A percentile compares a stretch with the other conserved stretches of the same genome.
phyloP scores from a whole-genome alignment of 2,888 invertebrate genomes.

The Argynnis bischoffii region DNA sequence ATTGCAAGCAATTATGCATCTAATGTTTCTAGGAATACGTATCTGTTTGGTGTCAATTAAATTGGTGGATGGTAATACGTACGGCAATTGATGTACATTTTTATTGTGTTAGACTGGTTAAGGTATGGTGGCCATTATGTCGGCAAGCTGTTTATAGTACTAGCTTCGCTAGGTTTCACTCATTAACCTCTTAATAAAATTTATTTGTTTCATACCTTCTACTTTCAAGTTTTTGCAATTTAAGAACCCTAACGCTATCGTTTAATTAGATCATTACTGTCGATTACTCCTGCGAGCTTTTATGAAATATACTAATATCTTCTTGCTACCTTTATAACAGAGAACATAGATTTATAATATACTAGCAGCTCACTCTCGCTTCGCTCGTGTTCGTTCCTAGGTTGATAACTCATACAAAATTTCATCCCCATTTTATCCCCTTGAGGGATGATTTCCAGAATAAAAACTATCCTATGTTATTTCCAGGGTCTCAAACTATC shows the following conservation, averaged over 20 bases:
- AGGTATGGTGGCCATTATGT: conserved; percentile 28
- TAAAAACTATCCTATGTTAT: too few relatives aligned
- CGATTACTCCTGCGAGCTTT: too few relatives aligned
- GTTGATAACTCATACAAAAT: too few relatives aligned
- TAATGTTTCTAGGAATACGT: conserved; percentile 32
- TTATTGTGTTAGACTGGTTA: conserved; percentile 42
- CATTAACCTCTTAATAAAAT: conserved; percentile 9
- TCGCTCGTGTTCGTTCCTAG: too few relatives aligned
- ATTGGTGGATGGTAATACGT: conserved; percentile 27
- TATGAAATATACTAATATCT: too few relatives aligned
- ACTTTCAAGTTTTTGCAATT: not conserved
- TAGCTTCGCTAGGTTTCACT: not conserved
- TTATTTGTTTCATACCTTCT: not conserved
- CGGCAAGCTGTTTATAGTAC: conserved; percentile 4
- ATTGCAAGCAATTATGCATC: conserved; percentile 39
- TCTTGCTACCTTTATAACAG: too few relatives aligned
- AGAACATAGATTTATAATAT: not conserved
- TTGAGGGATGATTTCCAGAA: too few relatives aligned
- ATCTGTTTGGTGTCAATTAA: conserved; percentile 34
- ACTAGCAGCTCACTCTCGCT: too few relatives aligned
- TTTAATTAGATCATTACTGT: not conserved
- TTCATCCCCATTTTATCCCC: too few relatives aligned
- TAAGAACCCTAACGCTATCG: not conserved
- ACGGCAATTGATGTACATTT: conserved; percentile 42
- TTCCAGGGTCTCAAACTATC: too few relatives aligned